Evolutionary conservation across 2,797 vertebrate species (phyloP).

Genomic region (Notolabrus celidotus): DNA sequence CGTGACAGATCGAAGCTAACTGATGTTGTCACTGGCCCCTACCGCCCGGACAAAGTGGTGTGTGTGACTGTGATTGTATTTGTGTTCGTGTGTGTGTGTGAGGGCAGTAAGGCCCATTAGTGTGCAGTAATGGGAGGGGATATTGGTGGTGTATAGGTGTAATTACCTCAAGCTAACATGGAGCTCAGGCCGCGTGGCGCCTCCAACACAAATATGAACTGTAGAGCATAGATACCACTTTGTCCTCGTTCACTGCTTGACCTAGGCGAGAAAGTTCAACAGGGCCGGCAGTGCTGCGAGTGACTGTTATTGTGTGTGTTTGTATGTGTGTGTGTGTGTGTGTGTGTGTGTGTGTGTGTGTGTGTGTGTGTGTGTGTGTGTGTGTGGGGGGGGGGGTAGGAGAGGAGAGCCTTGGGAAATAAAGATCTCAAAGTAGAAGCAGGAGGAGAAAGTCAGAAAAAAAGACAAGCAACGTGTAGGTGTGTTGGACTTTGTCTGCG

Average conservation of each 20-base stretch:
- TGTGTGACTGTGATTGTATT: constrained; percentile 70
- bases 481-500: constrained; percentile 50
- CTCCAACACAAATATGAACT: constrained; percentile 82
- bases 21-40: constrained; percentile 77
- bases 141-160: constrained; percentile 82
- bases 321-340: constrained; percentile 9
- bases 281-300: constrained; percentile 33
- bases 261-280: constrained; percentile 72
- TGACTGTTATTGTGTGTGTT: constrained; percentile 21
- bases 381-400: constrained; percentile 23
- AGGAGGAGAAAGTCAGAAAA: constrained; percentile 1
- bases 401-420: constrained; percentile 50
- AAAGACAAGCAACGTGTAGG: constrained; percentile 21
- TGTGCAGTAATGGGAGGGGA: constrained; percentile 80
- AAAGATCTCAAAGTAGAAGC: constrained; percentile 50
- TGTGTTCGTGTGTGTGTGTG: constrained; percentile 46
- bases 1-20: constrained; percentile 77
- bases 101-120: constrained; percentile 75
- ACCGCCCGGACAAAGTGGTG: constrained; percentile 65
- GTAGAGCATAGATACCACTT: constrained; percentile 79
- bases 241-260: constrained; percentile 75
- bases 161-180: constrained; percentile 81
- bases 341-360: constrained; percentile 20
- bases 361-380: constrained; percentile 16
- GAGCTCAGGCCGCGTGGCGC: constrained; percentile 77